Evolutionary conservation across 2,113 vertebrate genomes (phyloP).

Genomic region (Peromyscus maniculatus): DNA sequence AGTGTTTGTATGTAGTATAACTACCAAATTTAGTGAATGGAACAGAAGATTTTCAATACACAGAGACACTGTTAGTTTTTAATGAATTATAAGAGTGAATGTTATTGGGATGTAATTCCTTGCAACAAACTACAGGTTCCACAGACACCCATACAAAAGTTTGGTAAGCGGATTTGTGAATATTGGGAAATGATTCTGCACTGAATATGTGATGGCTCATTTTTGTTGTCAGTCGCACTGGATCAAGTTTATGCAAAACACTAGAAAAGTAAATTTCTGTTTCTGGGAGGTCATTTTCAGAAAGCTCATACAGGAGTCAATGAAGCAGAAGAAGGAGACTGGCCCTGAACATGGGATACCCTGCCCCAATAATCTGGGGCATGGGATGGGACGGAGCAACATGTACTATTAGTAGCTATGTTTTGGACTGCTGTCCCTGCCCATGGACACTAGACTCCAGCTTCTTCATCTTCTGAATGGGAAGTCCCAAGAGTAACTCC

Average conservation of each 20-base stretch:
- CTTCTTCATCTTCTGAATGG: background rate
- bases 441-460: background rate
- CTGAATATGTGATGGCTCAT: background rate
- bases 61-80: background rate
- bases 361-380: rapidly evolving
- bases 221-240: background rate
- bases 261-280: background rate
- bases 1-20: background rate
- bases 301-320: too few species aligned
- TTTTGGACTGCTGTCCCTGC: too few species aligned
- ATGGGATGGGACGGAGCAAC: background rate
- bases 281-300: background rate
- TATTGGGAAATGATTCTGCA: background rate
- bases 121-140: background rate
- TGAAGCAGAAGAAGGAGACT: background rate
- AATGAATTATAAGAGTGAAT: background rate
- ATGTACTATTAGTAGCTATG: background rate
- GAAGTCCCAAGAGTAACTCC: background rate
- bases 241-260: background rate
- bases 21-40: background rate
- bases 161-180: background rate
- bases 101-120: background rate
- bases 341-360: too few species aligned
- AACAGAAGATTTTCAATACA: background rate
- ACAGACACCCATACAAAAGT: background rate